These are phyloP conservation scores for Rhea pennata DNA, from an alignment of 2,113 vertebrate genomes.

Conservation along the genomic window DNA sequence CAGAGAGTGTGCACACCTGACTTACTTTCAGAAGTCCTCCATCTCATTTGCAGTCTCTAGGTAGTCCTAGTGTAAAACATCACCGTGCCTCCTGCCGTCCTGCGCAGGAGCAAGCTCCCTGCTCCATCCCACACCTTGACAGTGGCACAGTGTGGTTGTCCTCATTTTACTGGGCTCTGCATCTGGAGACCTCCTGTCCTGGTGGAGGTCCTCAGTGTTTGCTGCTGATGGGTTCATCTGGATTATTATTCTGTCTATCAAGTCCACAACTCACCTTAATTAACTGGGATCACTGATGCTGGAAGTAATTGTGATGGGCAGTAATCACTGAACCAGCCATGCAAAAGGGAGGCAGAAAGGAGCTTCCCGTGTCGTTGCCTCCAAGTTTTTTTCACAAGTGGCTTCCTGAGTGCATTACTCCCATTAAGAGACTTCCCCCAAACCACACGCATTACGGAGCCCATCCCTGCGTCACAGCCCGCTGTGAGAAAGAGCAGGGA, in stretches of 20 bases:
- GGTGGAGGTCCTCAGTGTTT: not conserved
- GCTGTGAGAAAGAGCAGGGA: not conserved
- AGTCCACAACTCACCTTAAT: accelerated
- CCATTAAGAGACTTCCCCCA: not conserved
- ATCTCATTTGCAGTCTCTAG: accelerated
- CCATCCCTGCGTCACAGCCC: accelerated
- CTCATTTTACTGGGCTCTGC: not conserved
- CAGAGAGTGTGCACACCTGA: not conserved
- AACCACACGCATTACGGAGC: accelerated
- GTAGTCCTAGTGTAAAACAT: not conserved
- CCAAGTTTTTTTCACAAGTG: no score
- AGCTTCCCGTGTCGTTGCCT: not conserved
- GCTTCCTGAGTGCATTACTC: not conserved
- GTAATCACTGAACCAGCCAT: accelerated
- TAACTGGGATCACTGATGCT: accelerated
- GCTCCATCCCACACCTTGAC: not conserved
- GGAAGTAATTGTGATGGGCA: accelerated
- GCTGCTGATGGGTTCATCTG: not conserved
- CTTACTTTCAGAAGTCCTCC: no score
- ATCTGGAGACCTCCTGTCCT: not conserved
- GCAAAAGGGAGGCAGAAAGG: not conserved
- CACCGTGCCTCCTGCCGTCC: not conserved
- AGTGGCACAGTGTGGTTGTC: not conserved
- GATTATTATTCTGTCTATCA: not conserved
- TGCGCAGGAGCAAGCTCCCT: not conserved